Evolutionary conservation across 2,888 invertebrate genomes (phyloP).

Genomic region (Cerceris rybyensis): DNA sequence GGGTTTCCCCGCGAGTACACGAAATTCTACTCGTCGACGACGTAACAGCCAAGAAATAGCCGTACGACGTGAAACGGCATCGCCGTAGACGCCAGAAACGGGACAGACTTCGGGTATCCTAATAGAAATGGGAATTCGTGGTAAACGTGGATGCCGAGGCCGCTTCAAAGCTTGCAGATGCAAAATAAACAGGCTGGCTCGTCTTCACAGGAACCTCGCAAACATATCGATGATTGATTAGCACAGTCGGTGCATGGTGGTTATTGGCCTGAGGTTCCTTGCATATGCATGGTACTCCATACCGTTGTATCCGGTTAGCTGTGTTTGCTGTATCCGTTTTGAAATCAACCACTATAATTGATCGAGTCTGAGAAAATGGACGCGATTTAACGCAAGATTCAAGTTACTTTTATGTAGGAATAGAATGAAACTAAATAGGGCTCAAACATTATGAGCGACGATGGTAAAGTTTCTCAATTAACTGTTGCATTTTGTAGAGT

Average conservation of each 20-base stretch:
- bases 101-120: conserved; percentile 42
- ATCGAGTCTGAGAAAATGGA: neutral
- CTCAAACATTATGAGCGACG: neutral
- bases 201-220: conserved; percentile 60
- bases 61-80: conserved; percentile 20
- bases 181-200: conserved; percentile 63
- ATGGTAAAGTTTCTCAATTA: conserved; percentile 4
- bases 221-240: conserved; percentile 69
- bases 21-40: conserved; percentile 69
- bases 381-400: neutral
- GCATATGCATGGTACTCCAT: conserved; percentile 46
- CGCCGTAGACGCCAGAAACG: conserved; percentile 34
- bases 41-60: conserved; percentile 31
- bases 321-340: conserved; percentile 27
- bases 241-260: conserved; percentile 28
- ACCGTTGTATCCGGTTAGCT: conserved; percentile 38
- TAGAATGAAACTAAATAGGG: no score
- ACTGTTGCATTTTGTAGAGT: no score
- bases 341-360: neutral
- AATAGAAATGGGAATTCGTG: conserved; percentile 71
- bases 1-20: conserved; percentile 60
- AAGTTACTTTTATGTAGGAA: conserved; percentile 1
- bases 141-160: conserved; percentile 44
- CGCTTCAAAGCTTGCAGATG: conserved; percentile 61
- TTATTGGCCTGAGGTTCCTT: conserved; percentile 46